Evolutionary conservation across 2,888 invertebrate genomes (phyloP).

Genomic region (Polydrusus pterygomalis): DNA sequence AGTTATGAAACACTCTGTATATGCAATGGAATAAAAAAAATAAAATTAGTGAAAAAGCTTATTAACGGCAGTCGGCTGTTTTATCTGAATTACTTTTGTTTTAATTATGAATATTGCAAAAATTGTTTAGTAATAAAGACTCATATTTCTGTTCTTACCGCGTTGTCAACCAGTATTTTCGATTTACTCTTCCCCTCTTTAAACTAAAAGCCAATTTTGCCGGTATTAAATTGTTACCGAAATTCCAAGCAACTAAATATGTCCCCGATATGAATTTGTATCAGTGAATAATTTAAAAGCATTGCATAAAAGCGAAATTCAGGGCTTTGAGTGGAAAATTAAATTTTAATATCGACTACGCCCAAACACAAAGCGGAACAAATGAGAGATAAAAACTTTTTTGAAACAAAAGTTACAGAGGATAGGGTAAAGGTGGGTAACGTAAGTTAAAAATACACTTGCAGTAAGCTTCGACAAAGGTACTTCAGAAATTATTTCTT

Average conservation of each 20-base stretch:
- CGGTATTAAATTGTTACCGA: slow-evolving; percentile 35
- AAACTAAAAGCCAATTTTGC: slow-evolving; percentile 44
- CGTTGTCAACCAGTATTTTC: background rate
- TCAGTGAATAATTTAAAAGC: slow-evolving; percentile 43
- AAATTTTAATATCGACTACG: slow-evolving; percentile 66
- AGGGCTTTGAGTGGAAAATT: slow-evolving; percentile 62
- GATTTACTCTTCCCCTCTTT: slow-evolving; percentile 1
- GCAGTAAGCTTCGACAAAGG: too few relatives aligned
- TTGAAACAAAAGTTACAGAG: background rate
- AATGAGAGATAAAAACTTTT: slow-evolving; percentile 15
- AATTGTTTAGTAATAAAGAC: too few relatives aligned
- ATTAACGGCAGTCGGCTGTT: too few relatives aligned
- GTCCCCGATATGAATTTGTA: slow-evolving; percentile 45
- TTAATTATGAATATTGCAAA: too few relatives aligned
- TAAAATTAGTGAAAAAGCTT: too few relatives aligned
- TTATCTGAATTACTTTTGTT: too few relatives aligned
- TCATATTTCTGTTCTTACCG: background rate
- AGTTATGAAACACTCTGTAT: too few relatives aligned
- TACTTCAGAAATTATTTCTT: too few relatives aligned
- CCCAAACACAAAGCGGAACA: slow-evolving; percentile 45
- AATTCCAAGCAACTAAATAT: slow-evolving; percentile 7
- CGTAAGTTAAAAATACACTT: too few relatives aligned
- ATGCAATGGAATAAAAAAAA: too few relatives aligned
- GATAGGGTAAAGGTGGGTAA: background rate
- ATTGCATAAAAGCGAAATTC: slow-evolving; percentile 56